Evolutionary conservation across 2,113 vertebrate species (phyloP), one percentile per base, ranked within the genome.

Genomic region (Dolichotis patagonum): DNA sequence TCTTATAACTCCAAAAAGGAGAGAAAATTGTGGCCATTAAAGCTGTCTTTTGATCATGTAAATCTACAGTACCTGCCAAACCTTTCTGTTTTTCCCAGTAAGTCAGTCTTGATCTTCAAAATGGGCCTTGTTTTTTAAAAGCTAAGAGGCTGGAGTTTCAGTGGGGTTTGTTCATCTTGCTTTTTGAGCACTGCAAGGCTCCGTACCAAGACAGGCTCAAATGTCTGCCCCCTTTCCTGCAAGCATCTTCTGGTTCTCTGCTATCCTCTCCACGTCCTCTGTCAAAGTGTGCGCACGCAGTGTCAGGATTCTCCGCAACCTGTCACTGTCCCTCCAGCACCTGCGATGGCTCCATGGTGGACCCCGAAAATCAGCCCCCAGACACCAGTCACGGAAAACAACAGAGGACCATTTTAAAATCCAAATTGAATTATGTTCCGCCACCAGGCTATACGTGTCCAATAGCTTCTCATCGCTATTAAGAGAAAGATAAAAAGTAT

Each of bases 171-270:
- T 99, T 4, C 99, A 99, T 98, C 99, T 99, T 96, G 99, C 96
- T 99, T 99, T 97, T 99, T 99, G 92, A 99, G 99, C 92, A 99
- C 99, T 26, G 99, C 99, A 94, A 99, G 99, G n/a, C 99, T 99
- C 98, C 99, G 99, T 97, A 99, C 98, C 97, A 99, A 99, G 96
- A 99, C 99, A 65, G 99, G 99, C 87, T 99, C 99, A 96, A 99
- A 99, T 0, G 99, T 99, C 98, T 99, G 99, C 99, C 87, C 99
- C 98, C 98, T 99, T 99, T 98, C 99, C 99, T 1, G 99, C 98
- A 7, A 98, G 99, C 94, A 99, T 97, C 97, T 99, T 99, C 98
- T 99, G 99, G 85, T 99, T 99, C 97, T 99, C 99, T 97, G 99
- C 99, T 98, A 99, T 99, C 97, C 99, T 99, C 99, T 46, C 46